phyloP scores from a whole-genome alignment of 2,797 vertebrate genomes.

The Pipistrellus nathusii region DNA sequence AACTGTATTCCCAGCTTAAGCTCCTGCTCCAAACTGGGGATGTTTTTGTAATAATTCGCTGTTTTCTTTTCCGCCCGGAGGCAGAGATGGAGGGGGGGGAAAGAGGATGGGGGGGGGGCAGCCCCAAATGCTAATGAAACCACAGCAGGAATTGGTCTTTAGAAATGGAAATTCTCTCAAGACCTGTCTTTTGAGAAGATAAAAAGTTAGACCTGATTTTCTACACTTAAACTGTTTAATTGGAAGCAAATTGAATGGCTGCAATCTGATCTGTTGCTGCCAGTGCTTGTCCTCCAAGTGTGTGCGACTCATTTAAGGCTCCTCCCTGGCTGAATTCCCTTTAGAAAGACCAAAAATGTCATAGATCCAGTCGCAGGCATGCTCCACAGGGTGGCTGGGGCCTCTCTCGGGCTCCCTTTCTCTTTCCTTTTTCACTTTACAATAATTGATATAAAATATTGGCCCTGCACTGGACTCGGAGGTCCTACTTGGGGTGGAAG shows the following conservation, averaged over 20 bases:
- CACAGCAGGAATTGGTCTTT: constrained; percentile 79
- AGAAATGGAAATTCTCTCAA: constrained; percentile 82
- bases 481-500: constrained; percentile 54
- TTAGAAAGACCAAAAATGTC: not conserved
- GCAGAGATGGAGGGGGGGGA: constrained; percentile 17
- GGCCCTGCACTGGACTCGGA: constrained; percentile 64
- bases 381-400: not conserved
- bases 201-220: constrained; percentile 76
- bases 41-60: constrained; percentile 70
- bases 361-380: not conserved
- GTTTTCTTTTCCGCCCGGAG: constrained; percentile 73
- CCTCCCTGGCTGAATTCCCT: constrained; percentile 3
- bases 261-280: constrained; percentile 66
- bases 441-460: not conserved
- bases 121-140: constrained; percentile 84
- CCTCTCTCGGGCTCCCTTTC: not conserved
- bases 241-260: constrained; percentile 10
- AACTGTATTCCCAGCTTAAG: constrained; percentile 26
- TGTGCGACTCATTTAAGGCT: not conserved
- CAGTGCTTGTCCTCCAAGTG: not conserved
- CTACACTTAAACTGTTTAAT: constrained; percentile 18
- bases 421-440: too few species aligned
- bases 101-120: not conserved
- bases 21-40: constrained; percentile 71
- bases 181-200: constrained; percentile 73